These are phyloP conservation scores for Apocheima hispidaria DNA, from an alignment of 2,888 invertebrate species.

Conservation along the genomic window DNA sequence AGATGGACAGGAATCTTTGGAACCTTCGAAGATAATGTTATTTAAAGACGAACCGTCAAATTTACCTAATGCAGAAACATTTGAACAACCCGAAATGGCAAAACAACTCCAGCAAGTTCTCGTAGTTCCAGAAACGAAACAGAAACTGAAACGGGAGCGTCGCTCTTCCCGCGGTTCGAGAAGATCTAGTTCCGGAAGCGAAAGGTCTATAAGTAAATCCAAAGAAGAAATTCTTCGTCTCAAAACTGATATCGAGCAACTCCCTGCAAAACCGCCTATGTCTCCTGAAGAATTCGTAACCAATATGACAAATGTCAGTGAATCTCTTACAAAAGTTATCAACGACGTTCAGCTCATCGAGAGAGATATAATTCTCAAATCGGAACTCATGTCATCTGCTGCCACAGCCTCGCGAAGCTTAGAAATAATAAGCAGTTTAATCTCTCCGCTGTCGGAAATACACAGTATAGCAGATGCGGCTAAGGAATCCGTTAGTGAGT, in stretches of 20 bases:
- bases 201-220: slow-evolving; percentile 75
- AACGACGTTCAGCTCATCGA: slow-evolving; percentile 87
- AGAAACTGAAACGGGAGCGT: slow-evolving; percentile 67
- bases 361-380: slow-evolving; percentile 88
- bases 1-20: slow-evolving; percentile 68
- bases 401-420: slow-evolving; percentile 89
- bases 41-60: slow-evolving; percentile 61
- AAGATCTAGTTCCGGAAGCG: slow-evolving; percentile 77
- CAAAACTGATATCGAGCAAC: slow-evolving; percentile 37
- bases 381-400: slow-evolving; percentile 88
- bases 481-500: slow-evolving; percentile 73
- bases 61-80: slow-evolving; percentile 43
- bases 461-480: slow-evolving; percentile 86
- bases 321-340: slow-evolving; percentile 76
- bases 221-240: slow-evolving; percentile 65
- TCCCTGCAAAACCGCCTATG: slow-evolving; percentile 45
- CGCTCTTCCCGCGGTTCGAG: slow-evolving; percentile 77
- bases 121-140: slow-evolving; percentile 52
- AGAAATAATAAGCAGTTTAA: slow-evolving; percentile 87
- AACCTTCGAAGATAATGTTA: slow-evolving; percentile 63
- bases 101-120: slow-evolving; percentile 18
- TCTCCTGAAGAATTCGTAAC: slow-evolving; percentile 61
- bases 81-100: slow-evolving; percentile 1
- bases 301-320: slow-evolving; percentile 58
- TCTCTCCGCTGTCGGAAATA: slow-evolving; percentile 88